phyloP scores from a whole-genome alignment of 2,797 vertebrate genomes.

The Poecilia gillii region DNA sequence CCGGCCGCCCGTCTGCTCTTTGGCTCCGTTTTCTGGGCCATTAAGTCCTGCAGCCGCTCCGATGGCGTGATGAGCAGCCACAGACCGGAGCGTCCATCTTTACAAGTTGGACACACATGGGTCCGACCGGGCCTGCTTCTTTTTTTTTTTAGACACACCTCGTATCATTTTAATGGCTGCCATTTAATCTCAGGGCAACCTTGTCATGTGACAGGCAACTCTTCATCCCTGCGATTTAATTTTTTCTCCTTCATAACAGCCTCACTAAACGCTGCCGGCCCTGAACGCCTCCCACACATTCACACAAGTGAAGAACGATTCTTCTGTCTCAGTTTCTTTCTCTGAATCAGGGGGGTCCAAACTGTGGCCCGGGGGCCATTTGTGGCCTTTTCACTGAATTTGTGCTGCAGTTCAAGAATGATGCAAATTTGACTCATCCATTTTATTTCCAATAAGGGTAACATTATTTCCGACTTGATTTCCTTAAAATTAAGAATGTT shows the following conservation, averaged over 20 bases:
- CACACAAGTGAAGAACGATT: constrained; percentile 14
- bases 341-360: too few species aligned
- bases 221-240: constrained; percentile 61
- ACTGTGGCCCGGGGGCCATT: too few species aligned
- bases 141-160: constrained; percentile 58
- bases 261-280: constrained; percentile 43
- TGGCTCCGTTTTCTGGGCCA: constrained; percentile 81
- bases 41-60: constrained; percentile 76
- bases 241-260: constrained; percentile 44
- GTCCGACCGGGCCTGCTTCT: constrained; percentile 40
- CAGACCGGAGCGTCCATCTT: constrained; percentile 54
- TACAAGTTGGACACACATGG: constrained; percentile 51
- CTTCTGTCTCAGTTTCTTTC: not conserved
- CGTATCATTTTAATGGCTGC: constrained; percentile 73
- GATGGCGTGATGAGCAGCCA: constrained; percentile 72
- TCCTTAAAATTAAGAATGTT: too few species aligned
- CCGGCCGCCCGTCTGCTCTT: constrained; percentile 60
- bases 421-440: too few species aligned
- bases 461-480: too few species aligned
- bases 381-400: too few species aligned
- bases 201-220: constrained; percentile 74
- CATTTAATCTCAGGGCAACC: constrained; percentile 70
- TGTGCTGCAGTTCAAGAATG: too few species aligned
- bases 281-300: constrained; percentile 26
- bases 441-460: too few species aligned